A percentile compares a stretch with the other conserved stretches of the same genome.
Evolutionary conservation across 2,888 invertebrate species (phyloP).

Genomic region (Epiblema foenella): DNA sequence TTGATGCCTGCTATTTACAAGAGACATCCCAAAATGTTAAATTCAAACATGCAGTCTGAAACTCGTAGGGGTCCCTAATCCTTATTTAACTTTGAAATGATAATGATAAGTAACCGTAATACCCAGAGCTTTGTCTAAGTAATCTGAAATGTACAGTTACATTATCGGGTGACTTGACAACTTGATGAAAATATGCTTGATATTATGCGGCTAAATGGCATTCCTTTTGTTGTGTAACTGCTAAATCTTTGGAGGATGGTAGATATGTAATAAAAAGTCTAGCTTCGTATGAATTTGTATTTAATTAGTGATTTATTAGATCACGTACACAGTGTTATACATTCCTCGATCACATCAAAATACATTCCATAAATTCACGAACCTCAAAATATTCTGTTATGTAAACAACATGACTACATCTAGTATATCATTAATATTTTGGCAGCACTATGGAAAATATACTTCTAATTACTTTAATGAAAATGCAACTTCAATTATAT

Average conservation of each 20-base stretch:
- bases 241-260: background rate
- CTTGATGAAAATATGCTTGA: background rate
- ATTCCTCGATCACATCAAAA: constrained; percentile 77
- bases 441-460: constrained; percentile 86
- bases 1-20: too few species aligned
- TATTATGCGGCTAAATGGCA: background rate
- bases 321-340: constrained; percentile 77
- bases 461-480: constrained; percentile 80
- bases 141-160: too few species aligned
- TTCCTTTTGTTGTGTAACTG: background rate
- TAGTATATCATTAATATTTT: constrained; percentile 81
- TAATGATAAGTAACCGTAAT: too few species aligned
- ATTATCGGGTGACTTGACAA: background rate
- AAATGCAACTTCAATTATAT: constrained; percentile 83
- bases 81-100: too few species aligned
- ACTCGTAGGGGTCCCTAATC: too few species aligned
- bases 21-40: too few species aligned
- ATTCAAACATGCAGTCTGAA: too few species aligned
- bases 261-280: constrained; percentile 48
- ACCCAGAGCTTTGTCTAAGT: too few species aligned
- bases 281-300: constrained; percentile 66
- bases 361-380: constrained; percentile 79
- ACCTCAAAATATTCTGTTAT: constrained; percentile 80
- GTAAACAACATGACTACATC: constrained; percentile 81
- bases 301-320: constrained; percentile 77